These are phyloP conservation scores for Rhinolophus ferrumequinum DNA, from an alignment of 2,113 vertebrate genomes.

Conservation along the genomic window DNA sequence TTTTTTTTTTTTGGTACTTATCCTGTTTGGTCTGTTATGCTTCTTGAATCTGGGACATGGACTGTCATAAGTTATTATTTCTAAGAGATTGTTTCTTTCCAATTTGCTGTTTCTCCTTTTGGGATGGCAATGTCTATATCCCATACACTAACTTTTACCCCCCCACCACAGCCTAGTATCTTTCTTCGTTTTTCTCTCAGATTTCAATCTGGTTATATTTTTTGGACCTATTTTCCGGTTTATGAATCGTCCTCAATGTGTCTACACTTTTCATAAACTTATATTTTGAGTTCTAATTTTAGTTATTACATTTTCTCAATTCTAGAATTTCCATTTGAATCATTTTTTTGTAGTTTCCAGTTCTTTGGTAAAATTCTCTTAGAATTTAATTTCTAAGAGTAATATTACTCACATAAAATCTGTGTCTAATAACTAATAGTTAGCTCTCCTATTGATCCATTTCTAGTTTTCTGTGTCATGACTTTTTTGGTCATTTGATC, in stretches of 20 bases:
- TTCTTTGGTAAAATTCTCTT: conserved; percentile 33
- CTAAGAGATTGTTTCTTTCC: neutral
- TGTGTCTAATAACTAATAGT: neutral
- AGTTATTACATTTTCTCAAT: neutral
- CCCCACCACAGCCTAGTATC: neutral
- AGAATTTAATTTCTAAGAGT: neutral
- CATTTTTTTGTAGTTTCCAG: neutral
- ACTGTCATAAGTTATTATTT: neutral
- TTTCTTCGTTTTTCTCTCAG: neutral
- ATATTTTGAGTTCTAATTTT: neutral
- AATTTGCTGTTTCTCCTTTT: neutral
- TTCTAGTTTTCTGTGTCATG: neutral
- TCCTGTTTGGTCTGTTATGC: neutral
- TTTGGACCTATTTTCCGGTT: neutral
- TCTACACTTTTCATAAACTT: neutral
- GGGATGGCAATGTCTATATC: neutral
- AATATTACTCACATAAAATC: neutral
- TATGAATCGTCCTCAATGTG: neutral
- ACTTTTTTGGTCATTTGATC: neutral
- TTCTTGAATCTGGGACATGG: neutral
- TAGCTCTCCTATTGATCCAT: neutral
- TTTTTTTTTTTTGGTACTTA: neutral
- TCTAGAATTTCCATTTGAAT: conserved; percentile 4
- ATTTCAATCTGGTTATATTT: neutral
- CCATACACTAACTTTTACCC: neutral